Evolutionary conservation across 2,113 vertebrate species (phyloP).

Genomic region (Hypanus sabinus): DNA sequence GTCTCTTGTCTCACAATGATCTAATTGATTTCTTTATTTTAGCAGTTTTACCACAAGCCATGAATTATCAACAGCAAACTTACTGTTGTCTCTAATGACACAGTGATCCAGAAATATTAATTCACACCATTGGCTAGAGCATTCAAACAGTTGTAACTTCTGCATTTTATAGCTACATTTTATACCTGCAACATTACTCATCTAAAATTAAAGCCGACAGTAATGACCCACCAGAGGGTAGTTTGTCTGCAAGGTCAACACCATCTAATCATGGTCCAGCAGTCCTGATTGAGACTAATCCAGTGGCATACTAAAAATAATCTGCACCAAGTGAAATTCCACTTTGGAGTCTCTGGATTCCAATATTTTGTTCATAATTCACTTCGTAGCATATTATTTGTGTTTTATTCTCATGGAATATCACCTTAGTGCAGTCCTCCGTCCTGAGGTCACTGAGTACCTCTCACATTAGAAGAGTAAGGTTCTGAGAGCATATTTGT

Average conservation of each 20-base stretch:
- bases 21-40: neutral
- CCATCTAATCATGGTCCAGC: neutral
- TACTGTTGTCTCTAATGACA: neutral
- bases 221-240: neutral
- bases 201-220: neutral
- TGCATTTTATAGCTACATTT: neutral
- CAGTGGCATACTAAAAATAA: neutral
- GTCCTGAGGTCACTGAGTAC: neutral
- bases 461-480: neutral
- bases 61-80: neutral
- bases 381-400: neutral
- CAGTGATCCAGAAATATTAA: neutral
- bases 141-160: neutral
- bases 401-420: neutral
- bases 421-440: neutral
- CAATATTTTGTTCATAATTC: neutral
- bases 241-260: neutral
- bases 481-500: neutral
- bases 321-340: neutral
- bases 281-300: neutral
- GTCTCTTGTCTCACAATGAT: neutral
- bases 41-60: neutral
- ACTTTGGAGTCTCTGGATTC: neutral
- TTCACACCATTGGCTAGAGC: neutral
- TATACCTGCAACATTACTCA: neutral